Conservation (phyloP, 1,140 invertebrate species). For the Teleopsis dalmanni region DNA sequence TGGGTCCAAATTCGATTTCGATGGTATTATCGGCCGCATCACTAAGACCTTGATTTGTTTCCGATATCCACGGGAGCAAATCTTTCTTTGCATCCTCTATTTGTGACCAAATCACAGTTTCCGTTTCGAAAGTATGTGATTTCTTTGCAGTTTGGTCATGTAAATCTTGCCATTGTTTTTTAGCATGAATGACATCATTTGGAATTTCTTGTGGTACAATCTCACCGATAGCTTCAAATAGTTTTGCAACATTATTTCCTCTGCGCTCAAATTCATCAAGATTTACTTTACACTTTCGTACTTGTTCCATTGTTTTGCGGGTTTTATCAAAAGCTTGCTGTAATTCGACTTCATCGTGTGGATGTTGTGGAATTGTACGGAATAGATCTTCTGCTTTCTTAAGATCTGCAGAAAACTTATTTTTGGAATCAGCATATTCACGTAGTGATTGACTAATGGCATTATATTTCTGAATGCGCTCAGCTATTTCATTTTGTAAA, state of each 20-base stretch:
- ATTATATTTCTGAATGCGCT: slow-evolving; percentile 67
- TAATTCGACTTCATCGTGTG: slow-evolving; percentile 44
- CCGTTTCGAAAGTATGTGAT: slow-evolving; percentile 74
- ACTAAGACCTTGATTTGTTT: slow-evolving; percentile 66
- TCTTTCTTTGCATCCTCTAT: slow-evolving; percentile 79
- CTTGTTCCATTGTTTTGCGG: slow-evolving; percentile 62
- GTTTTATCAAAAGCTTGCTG: slow-evolving; percentile 61
- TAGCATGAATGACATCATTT: slow-evolving; percentile 53
- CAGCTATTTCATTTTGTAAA: slow-evolving; percentile 61
- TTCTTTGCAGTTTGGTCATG: slow-evolving; percentile 62
- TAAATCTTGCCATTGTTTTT: slow-evolving; percentile 66
- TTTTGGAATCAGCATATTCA: slow-evolving; percentile 64
- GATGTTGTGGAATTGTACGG: slow-evolving; percentile 29
- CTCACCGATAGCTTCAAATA: slow-evolving; percentile 65
- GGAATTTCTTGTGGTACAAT: slow-evolving; percentile 62
- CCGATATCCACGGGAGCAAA: slow-evolving; percentile 72
- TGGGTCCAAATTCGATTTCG: slow-evolving; percentile 71
- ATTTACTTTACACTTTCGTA: slow-evolving; percentile 65
- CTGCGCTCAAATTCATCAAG: slow-evolving; percentile 70
- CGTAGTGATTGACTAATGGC: slow-evolving; percentile 65
- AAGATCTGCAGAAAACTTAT: slow-evolving; percentile 60
- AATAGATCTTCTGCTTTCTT: slow-evolving; percentile 49
- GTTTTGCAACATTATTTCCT: slow-evolving; percentile 60
- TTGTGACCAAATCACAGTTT: slow-evolving; percentile 85
- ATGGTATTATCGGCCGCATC: slow-evolving; percentile 66